Base-by-base conservation (phyloP, 35 echinoderm and acorn worm species). In the Chiridota heheva region DNA sequence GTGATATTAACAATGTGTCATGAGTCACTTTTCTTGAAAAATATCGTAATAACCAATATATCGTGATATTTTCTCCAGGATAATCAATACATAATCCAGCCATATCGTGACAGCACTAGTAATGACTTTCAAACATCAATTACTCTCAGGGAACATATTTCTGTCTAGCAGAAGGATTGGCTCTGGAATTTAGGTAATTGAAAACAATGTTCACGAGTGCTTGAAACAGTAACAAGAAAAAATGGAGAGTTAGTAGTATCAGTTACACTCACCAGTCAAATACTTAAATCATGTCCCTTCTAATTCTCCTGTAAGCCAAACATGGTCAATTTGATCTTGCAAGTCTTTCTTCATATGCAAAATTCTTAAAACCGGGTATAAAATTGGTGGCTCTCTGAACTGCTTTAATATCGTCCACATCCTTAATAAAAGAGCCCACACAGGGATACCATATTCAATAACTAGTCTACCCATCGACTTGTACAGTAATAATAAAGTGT, bases 291-390 rank as follows among this genome's bases (percentile, higher is more conserved):
- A 69, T 39, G 16, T 69, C 29, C 8, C 65, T n/a, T 39, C 65
- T 36, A 32, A 69, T 0, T 3, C 16, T 0, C 65, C 65, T 69
- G 8, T 69, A 16, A n/a, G 65, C 15, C 5, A 69, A 39, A 38
- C 33, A 39, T 38, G 41, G 41, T 16, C 36, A 20, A 69, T 69
- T 36, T 18, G 41, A 69, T 38, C 24, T 69, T 38, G 29, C 20
- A 69, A 69, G 65, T 69, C 65, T 69, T 10, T 33, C 65, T n/a
- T 69, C 65, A 69, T 69, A 69, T 38, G 32, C 65, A 69, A 69
- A 7, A 38, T 10, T 28, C 58, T 22, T 60, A 22, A 60, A 60
- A 4, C 36, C 65, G 24, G 65, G 65, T 5, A 69, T 20, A 13
- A 68, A 36, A 7, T 68, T 69, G 20, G 65, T 69, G 10, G 65